A percentile compares a stretch with the other conserved stretches of the same genome.
Conservation (phyloP, 2,888 invertebrate genomes). For the Mallateleia sp. region DNA sequence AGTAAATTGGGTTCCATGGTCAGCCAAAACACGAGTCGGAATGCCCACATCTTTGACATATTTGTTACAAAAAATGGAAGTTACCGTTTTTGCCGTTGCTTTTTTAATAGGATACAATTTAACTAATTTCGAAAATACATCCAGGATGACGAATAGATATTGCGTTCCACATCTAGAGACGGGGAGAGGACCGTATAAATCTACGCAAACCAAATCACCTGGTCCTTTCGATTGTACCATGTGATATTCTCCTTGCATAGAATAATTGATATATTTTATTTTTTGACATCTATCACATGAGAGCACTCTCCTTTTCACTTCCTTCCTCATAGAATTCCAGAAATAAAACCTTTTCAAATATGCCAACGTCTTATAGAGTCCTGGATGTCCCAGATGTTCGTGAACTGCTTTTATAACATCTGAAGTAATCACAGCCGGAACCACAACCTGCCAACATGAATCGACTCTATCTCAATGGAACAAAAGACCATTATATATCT, state of each 20-base stretch:
- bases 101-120: slow-evolving; percentile 22
- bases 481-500: too few relatives aligned
- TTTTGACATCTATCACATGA: neutral
- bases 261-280: neutral
- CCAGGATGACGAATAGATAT: slow-evolving; percentile 22
- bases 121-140: slow-evolving; percentile 38
- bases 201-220: slow-evolving; percentile 25
- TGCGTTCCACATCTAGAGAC: neutral
- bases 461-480: too few relatives aligned
- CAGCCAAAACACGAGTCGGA: slow-evolving; percentile 5
- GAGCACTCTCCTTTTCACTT: neutral
- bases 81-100: neutral
- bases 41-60: slow-evolving; percentile 1
- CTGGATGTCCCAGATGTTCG: slow-evolving; percentile 40
- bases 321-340: slow-evolving; percentile 16
- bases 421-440: too few relatives aligned
- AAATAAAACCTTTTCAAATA: slow-evolving; percentile 34
- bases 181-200: slow-evolving; percentile 45
- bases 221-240: slow-evolving; percentile 14
- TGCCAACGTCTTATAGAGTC: slow-evolving; percentile 24
- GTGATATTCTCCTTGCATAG: slow-evolving; percentile 5
- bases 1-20: slow-evolving; percentile 78
- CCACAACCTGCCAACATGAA: too few relatives aligned
- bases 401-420: too few relatives aligned
- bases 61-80: neutral